Conservation (phyloP, 2,888 invertebrate genomes). For the Megamerina dolium region DNA sequence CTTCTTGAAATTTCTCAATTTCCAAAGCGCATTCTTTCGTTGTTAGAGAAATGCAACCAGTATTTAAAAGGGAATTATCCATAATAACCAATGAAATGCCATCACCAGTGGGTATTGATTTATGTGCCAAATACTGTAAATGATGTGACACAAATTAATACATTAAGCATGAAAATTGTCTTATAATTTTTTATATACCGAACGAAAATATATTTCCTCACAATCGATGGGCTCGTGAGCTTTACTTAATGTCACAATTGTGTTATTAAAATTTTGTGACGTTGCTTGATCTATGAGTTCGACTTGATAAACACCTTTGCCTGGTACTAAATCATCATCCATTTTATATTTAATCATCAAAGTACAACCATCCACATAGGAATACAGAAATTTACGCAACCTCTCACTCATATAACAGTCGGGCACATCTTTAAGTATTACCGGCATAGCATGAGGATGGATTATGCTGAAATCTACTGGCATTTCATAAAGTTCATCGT, state of each 20-base stretch:
- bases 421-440: constrained; percentile 36
- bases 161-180: too few species aligned
- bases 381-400: constrained; percentile 30
- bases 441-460: constrained; percentile 34
- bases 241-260: background rate
- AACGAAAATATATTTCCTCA: too few species aligned
- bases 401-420: constrained; percentile 32
- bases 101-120: constrained; percentile 31
- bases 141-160: background rate
- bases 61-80: constrained; percentile 38
- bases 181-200: too few species aligned
- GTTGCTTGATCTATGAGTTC: constrained; percentile 35
- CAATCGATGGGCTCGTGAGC: too few species aligned
- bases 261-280: background rate
- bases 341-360: constrained; percentile 32
- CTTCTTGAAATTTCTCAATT: constrained; percentile 34
- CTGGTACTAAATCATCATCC: constrained; percentile 24
- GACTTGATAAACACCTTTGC: constrained; percentile 27
- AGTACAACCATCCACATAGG: constrained; percentile 25
- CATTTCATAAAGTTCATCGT: constrained; percentile 32
- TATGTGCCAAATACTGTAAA: constrained; percentile 28
- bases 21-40: constrained; percentile 30
- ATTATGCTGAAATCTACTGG: constrained; percentile 25
- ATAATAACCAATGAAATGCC: constrained; percentile 35
- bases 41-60: constrained; percentile 38